Evolutionary conservation across 1,140 invertebrate genomes (phyloP).

Genomic region (Copidosoma floridanum): DNA sequence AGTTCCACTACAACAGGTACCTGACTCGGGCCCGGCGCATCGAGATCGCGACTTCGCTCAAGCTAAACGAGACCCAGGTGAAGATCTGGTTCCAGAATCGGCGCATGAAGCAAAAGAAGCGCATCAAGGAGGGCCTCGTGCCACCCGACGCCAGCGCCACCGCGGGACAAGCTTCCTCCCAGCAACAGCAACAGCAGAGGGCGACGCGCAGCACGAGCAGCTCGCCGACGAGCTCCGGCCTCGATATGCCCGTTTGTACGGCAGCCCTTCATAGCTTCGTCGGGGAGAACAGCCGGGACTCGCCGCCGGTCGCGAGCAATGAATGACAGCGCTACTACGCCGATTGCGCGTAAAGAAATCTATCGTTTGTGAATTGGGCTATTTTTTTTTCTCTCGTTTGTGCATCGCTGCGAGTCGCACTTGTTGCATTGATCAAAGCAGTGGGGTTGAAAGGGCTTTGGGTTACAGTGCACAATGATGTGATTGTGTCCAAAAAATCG

Average conservation of each 20-base stretch:
- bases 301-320: constrained; percentile 42
- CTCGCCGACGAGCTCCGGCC: constrained; percentile 50
- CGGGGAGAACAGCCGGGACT: constrained; percentile 48
- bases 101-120: constrained; percentile 91
- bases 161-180: too few species aligned
- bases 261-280: constrained; percentile 1
- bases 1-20: constrained; percentile 99
- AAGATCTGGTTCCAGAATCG: constrained; percentile 86
- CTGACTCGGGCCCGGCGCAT: constrained; percentile 92
- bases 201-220: constrained; percentile 54
- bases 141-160: constrained; percentile 53
- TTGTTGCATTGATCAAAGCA: too few species aligned
- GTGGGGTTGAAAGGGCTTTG: too few species aligned
- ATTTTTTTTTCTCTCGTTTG: too few species aligned
- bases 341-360: neutral
- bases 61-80: constrained; percentile 94
- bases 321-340: constrained; percentile 38
- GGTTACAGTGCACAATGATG: too few species aligned
- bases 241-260: too few species aligned
- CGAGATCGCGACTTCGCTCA: constrained; percentile 93
- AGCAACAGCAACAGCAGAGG: constrained; percentile 8
- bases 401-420: too few species aligned
- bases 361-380: too few species aligned
- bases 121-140: constrained; percentile 86
- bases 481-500: too few species aligned